Evolutionary conservation across 2,797 vertebrate species (phyloP), one percentile per base, ranked within the genome.

Genomic region (Phoebastria nigripes): DNA sequence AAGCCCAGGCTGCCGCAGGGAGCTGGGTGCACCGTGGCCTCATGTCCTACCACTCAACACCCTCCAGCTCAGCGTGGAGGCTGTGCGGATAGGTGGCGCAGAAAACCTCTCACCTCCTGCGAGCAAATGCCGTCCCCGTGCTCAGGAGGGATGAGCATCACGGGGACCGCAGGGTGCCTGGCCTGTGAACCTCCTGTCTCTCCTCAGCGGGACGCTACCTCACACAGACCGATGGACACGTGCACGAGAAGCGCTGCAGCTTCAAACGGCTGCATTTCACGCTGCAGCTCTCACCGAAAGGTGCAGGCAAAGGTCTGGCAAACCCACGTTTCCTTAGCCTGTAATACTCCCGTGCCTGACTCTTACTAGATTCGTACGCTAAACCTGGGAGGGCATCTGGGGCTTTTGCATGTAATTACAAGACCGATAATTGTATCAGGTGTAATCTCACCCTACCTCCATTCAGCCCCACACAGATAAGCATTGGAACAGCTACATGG

Each of bases 111-210:
- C 62, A 19, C 16, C 35, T 66, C 31, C 71, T 7, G 18, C 0
- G 1, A 51, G 58, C n/a, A 42, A 81, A 78, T 0, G 0, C 47
- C 2, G 1, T 5, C n/a, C 21, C 58, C 0, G 0, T 6, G 58
- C 71, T 51, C 1, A 1, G 39, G 42, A 71, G 35, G 39, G 51
- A 41, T 0, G 2, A 70, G 63, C 79, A 35, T 3, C 31, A 3
- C 0, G 1, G 67, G 42, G 35, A 62, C 0, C 1, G 1, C 4
- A 8, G 63, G 25, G 54, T 41, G 28, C 6, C 9, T 2, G 2
- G 21, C 0, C 0, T 16, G 56, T 5, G 56, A 65, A 15, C 35
- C 31, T 39, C 21, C 26, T 2, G 4, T 15, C 47, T 17, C 65
- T 71, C 15, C 52, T 5, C 82, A 29, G 28, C 0, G 8, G 52